phyloP scores from a whole-genome alignment of 2,113 vertebrate genomes.

The Gallinago undulata region DNA sequence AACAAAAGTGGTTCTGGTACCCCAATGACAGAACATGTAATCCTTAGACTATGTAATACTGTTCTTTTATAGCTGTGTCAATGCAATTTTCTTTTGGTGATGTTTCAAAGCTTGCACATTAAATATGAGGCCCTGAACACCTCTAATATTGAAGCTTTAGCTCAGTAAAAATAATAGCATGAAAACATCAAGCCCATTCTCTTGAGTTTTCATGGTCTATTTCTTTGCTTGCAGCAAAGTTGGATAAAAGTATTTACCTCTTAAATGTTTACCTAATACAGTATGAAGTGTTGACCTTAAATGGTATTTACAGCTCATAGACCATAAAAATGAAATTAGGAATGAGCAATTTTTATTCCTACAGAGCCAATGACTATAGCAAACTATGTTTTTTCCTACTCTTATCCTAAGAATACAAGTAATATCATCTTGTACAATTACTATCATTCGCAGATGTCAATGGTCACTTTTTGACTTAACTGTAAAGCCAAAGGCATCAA shows the following conservation, averaged over 20 bases:
- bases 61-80: background rate
- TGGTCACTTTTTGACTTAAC: conserved; percentile 16
- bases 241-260: conserved; percentile 74
- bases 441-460: background rate
- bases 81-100: conserved; percentile 4
- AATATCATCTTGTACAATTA: conserved; percentile 36
- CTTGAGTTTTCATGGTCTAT: conserved; percentile 78
- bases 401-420: conserved; percentile 24
- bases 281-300: conserved; percentile 73
- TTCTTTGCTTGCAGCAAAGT: conserved; percentile 74
- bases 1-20: background rate
- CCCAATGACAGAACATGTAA: background rate
- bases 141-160: conserved; percentile 37
- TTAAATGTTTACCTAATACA: conserved; percentile 76
- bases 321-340: conserved; percentile 70
- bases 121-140: conserved; percentile 6
- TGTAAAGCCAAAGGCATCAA: background rate
- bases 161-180: conserved; percentile 64
- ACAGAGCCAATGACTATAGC: conserved; percentile 53
- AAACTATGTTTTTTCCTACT: background rate
- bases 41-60: background rate
- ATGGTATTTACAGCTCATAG: conserved; percentile 73
- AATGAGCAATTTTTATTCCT: conserved; percentile 70
- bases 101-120: background rate
- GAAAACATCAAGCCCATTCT: conserved; percentile 66